Evolutionary conservation across 2,888 invertebrate species (phyloP), one percentile per base, ranked within the genome.

Genomic region (Drosophila birchii): DNA sequence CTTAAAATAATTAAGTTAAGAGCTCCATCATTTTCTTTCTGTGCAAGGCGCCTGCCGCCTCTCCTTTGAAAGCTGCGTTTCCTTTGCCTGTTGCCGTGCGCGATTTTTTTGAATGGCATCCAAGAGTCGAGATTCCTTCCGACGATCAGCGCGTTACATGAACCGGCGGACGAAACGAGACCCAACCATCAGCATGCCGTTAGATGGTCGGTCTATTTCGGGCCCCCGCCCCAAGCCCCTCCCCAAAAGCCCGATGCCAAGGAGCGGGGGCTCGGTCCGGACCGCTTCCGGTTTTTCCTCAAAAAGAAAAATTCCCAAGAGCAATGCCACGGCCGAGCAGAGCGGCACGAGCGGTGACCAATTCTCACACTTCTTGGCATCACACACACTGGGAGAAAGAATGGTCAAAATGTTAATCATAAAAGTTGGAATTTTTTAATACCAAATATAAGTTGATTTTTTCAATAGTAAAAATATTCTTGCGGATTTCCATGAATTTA

Each of bases 191-290:
- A 85, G 76, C 75, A 67, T 78, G 57, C 78, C 70, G 58, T 78
- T 86, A 76, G 78, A 78, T 87, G 88, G 64, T 64, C 72, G 81
- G 71, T 83, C 88, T 83, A 87, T 83, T 84, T 84, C 36, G 58
- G 60, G 57, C 2, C 26, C 45, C 44, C 23, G 29, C 29, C 29
- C 29, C 29, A 29, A 29, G 26, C 7, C 44, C 38, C 38, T n/a
- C n/a, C n/a, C n/a, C n/a, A n/a, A n/a, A 3, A 23, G 29, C 16
- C 20, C 26, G 29, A 32, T 59, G 74, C 66, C 59, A 51, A 56
- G 67, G 49, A 59, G 74, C 16, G 41, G 63, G 45, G 56, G 60
- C 66, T 53, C 36, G 51, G 51, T 53, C 36, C 36, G 51, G 61
- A 36, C 54, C 68, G 76, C 86, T 84, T 84, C 83, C 83, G 83